phyloP scores from a whole-genome alignment of 2,113 vertebrate genomes.

The Callipepla squamata region DNA sequence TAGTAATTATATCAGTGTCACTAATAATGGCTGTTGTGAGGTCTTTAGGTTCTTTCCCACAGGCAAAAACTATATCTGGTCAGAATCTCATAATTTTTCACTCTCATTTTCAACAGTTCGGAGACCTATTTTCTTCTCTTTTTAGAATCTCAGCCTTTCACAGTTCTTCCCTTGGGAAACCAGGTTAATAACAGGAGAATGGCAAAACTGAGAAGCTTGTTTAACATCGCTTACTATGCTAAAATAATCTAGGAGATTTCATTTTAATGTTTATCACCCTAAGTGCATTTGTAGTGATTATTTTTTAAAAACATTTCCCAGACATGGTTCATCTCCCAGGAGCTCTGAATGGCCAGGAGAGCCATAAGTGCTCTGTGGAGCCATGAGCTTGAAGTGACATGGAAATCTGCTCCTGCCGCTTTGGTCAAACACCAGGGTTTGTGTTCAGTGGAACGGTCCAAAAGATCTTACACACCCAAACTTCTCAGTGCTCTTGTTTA shows the following conservation, averaged over 20 bases:
- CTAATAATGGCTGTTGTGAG: constrained; percentile 68
- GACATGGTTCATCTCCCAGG: constrained; percentile 47
- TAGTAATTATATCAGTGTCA: constrained; percentile 68
- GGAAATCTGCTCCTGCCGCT: background rate
- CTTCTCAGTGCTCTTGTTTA: background rate
- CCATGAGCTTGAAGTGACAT: background rate
- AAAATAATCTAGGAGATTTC: constrained; percentile 57
- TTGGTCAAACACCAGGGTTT: background rate
- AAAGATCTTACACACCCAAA: background rate
- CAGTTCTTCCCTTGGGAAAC: constrained; percentile 56
- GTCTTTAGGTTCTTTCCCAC: constrained; percentile 44
- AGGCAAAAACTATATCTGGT: constrained; percentile 66
- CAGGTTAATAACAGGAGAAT: constrained; percentile 66
- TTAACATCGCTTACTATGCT: constrained; percentile 64
- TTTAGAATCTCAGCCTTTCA: constrained; percentile 55
- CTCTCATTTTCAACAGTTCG: constrained; percentile 52
- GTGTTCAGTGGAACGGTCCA: background rate
- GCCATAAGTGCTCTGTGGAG: background rate
- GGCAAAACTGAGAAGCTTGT: constrained; percentile 66
- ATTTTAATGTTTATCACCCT: constrained; percentile 66
- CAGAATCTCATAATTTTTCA: constrained; percentile 68
- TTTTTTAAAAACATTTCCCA: constrained; percentile 50
- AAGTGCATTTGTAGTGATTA: constrained; percentile 61
- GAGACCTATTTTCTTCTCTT: constrained; percentile 17
- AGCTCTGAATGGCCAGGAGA: background rate